Base-by-base conservation (phyloP, 2,888 invertebrate genomes). In the Erynnis tages region DNA sequence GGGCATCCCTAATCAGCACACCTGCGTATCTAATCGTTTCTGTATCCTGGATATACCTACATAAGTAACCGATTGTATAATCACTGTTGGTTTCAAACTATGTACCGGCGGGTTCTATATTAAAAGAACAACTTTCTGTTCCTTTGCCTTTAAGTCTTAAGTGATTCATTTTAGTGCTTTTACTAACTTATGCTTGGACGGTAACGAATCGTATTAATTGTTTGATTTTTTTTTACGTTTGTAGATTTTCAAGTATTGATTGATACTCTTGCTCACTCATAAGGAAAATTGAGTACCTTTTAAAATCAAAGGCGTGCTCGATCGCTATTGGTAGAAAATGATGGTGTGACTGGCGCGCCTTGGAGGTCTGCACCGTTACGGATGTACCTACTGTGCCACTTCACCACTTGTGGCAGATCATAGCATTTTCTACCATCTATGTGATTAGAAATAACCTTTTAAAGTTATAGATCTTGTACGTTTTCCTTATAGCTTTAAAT, bases 331-430 rank as follows among this genome's bases (percentile, higher is more conserved):
- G 80, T 62, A 53, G 63, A 66, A 58, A 67, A 30, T 38, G 54
- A 73, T 79, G 81, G 81, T 75, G 75, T 80, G 80, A 79, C 71
- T n/a, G 63, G 60, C 72, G 62, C 67, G 66, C 71, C 72, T 60
- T 21, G 25, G 35, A 44, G 52, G 29, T 54, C 53, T 34, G 40
- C 14, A 49, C 54, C 50, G 54, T 45, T 48, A 54, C 49, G 21
- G 4, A 21, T 3, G 8, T 1, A 29, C 29, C 2, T 2, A 29
- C 14, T 34, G 30, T 32, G 6, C 32, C 11, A 13, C 11, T 30
- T 7, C 11, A 32, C 21, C 5, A 5, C 21, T 21, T 16, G n/a
- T n/a, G n/a, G n/a, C n/a, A n/a, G n/a, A 29, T 25, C 11, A 8
- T 8, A 25, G 4, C 10, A 13, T 25, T 25, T 17, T 11, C 11